These are phyloP conservation scores for Ditylenchus weischeri DNA, from an alignment of 2,888 invertebrate genomes.

Conservation along the genomic window DNA sequence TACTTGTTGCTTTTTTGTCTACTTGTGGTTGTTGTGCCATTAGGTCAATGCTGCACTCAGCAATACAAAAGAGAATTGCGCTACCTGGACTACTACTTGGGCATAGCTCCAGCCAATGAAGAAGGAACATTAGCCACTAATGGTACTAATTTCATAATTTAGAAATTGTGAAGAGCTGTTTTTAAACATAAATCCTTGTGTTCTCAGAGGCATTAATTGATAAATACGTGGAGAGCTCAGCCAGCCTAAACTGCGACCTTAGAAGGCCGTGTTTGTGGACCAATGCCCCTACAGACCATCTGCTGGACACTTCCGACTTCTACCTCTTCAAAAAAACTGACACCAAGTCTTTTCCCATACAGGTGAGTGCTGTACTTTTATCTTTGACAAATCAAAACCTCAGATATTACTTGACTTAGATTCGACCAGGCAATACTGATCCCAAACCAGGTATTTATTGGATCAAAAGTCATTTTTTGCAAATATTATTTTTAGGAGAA, in stretches of 20 bases:
- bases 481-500: constrained; percentile 34
- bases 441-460: constrained; percentile 31
- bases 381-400: not conserved
- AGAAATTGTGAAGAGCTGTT: too few species aligned
- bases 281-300: constrained; percentile 48
- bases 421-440: constrained; percentile 45
- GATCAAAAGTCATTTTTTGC: too few species aligned
- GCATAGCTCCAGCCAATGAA: constrained; percentile 49
- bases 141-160: constrained; percentile 29
- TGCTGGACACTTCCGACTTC: constrained; percentile 55
- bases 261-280: constrained; percentile 50
- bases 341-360: constrained; percentile 51
- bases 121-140: constrained; percentile 45
- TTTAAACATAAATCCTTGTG: too few species aligned
- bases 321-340: constrained; percentile 54
- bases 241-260: constrained; percentile 50
- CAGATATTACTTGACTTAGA: not conserved
- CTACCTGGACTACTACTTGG: constrained; percentile 54
- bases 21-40: constrained; percentile 2
- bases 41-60: too few species aligned
- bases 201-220: constrained; percentile 39
- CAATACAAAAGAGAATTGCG: constrained; percentile 53
- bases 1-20: not conserved
- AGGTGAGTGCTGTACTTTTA: constrained; percentile 28
- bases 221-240: constrained; percentile 44